Evolutionary conservation across 2,888 invertebrate species (phyloP), one percentile per base, ranked within the genome.

Genomic region (Leptinotarsa peninsularis): DNA sequence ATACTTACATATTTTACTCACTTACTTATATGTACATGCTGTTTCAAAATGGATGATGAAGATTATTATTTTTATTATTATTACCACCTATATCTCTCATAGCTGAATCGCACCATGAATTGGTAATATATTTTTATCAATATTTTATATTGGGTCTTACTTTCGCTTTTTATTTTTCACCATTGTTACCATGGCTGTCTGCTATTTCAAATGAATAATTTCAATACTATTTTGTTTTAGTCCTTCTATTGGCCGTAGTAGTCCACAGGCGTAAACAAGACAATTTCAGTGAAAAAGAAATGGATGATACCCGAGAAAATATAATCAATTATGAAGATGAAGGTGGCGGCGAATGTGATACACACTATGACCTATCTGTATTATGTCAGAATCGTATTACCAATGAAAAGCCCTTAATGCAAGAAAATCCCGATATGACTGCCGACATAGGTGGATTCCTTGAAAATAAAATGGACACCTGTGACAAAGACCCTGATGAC

Each of bases 251-350:
- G 80, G 95, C 98, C 4, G 96, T 96, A 33, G 95, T 96, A 0
- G 95, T 98, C n/a, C 95, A 97, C 83, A 94, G 96, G 82, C 91
- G 94, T 63, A 92, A 96, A 81, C 94, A 96, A 75, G 95, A 95
- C 83, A 95, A 95, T 74, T 93, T 96, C 90, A 94, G 95, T 60
- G 95, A 95, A 85, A 96, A 96, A 86, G 97, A 98, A 83, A 93
- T 97, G 81, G 98, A 99, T 85, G 98, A 99, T 86, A 97, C 98
- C 50, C 91, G 98, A 76, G 99, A 99, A 88, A 99, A 97, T 84
- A 98, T 99, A 78, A 96, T 99, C 82, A 96, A 97, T 83, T 99
- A 99, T 85, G 97, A 98, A 85, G 98, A 99, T 84, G 99, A 99
- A 88, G 99, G 99, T 18, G 98, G 98, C 86, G 99, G 99, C 86